These are phyloP conservation scores for Synergus gifuensis DNA, from an alignment of 2,888 invertebrate species.

Conservation along the genomic window DNA sequence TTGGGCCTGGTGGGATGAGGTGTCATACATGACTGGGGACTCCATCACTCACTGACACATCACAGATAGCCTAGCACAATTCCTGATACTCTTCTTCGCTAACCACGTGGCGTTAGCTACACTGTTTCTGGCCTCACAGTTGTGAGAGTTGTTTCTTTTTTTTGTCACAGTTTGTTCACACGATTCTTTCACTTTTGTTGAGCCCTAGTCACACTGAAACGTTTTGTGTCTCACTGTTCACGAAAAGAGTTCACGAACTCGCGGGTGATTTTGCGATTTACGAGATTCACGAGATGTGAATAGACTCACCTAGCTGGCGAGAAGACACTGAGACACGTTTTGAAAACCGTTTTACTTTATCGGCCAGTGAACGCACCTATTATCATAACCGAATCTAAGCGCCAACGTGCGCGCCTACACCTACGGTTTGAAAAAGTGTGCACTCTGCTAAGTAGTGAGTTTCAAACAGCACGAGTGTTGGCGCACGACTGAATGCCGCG, in stretches of 20 bases:
- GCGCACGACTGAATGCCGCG: constrained; percentile 75
- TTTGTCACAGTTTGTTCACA: constrained; percentile 36
- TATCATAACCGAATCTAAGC: constrained; percentile 1
- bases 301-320: not conserved
- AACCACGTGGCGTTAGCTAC: constrained; percentile 23
- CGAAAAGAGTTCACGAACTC: not conserved
- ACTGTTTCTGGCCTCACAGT: constrained; percentile 38
- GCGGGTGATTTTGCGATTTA: not conserved
- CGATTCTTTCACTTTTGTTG: not conserved
- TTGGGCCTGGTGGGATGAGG: constrained; percentile 80
- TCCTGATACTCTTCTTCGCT: not conserved
- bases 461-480: constrained; percentile 70
- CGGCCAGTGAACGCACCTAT: constrained; percentile 33
- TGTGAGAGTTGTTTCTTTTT: not conserved
- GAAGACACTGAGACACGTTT: constrained; percentile 1
- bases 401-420: constrained; percentile 10
- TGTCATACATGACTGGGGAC: constrained; percentile 93
- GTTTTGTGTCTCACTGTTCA: constrained; percentile 7
- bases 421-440: constrained; percentile 42
- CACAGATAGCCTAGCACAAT: constrained; percentile 58
- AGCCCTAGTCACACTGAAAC: not conserved
- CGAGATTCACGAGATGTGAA: not conserved
- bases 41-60: constrained; percentile 82
- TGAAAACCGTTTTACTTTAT: constrained; percentile 17
- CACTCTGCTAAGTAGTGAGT: constrained; percentile 41